phyloP scores from a whole-genome alignment of 2,113 vertebrate genomes.

The Cephalopterus ornatus region DNA sequence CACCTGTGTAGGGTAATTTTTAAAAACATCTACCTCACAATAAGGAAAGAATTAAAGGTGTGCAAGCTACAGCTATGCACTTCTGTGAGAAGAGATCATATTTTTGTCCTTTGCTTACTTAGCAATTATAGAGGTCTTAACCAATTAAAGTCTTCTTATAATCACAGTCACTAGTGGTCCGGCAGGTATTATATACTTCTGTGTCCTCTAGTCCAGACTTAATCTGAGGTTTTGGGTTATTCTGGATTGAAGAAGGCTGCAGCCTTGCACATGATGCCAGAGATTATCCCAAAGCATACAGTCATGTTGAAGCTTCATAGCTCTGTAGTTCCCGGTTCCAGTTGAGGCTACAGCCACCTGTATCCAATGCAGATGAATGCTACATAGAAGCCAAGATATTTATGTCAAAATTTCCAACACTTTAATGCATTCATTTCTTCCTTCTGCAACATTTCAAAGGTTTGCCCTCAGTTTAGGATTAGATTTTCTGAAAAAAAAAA shows the following conservation, averaged over 20 bases:
- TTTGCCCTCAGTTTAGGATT: neutral
- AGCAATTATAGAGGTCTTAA: neutral
- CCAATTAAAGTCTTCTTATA: neutral
- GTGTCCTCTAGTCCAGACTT: neutral
- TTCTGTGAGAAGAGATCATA: neutral
- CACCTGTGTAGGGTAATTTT: neutral
- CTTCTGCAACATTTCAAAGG: neutral
- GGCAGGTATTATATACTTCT: neutral
- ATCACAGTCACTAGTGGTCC: neutral
- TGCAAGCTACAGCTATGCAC: neutral
- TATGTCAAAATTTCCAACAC: neutral
- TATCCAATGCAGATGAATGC: neutral
- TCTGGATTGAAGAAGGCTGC: neutral
- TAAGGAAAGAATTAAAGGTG: neutral
- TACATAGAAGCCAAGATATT: neutral
- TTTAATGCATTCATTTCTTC: neutral
- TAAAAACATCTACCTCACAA: neutral
- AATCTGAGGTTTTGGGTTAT: neutral
- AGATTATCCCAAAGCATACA: rapidly evolving
- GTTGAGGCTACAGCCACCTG: neutral
- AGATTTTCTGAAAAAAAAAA: neutral
- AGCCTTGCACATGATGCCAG: neutral
- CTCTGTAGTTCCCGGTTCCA: neutral
- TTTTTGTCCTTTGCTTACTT: neutral
- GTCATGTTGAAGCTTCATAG: neutral